A percentile compares a stretch with the other conserved stretches of the same genome.
phyloP scores from a whole-genome alignment of 2,113 vertebrate genomes.

The Callaeas wilsoni region DNA sequence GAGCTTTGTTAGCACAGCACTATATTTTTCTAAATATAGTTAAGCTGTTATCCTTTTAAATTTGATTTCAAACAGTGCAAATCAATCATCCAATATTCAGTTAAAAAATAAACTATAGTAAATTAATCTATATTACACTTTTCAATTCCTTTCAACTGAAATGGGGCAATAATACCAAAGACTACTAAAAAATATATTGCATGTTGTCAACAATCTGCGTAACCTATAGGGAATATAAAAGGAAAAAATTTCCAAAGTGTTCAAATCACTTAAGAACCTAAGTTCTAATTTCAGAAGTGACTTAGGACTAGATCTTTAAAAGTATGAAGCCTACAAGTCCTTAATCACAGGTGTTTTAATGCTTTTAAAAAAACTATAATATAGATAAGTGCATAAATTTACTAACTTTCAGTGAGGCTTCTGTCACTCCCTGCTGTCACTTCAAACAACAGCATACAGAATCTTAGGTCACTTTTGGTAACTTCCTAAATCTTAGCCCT shows the following conservation, averaged over 20 bases:
- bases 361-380: not conserved
- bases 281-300: not conserved
- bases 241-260: not conserved
- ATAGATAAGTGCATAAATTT: not conserved
- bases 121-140: not conserved
- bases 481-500: not conserved
- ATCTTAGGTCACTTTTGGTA: not conserved
- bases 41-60: constrained; percentile 27
- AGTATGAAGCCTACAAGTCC: not conserved
- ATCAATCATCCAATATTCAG: not conserved
- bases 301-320: not conserved
- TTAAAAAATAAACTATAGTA: not conserved
- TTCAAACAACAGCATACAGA: not conserved
- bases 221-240: not conserved
- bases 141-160: constrained; percentile 28
- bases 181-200: not conserved
- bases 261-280: not conserved
- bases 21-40: constrained; percentile 43
- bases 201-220: not conserved
- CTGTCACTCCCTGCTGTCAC: not conserved
- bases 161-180: not conserved
- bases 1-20: not conserved
- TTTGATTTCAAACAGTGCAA: constrained; percentile 26
- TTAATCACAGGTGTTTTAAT: not conserved
- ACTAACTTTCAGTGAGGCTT: not conserved